These are phyloP conservation scores for Crocuta crocuta DNA, from an alignment of 2,113 vertebrate species.

Conservation along the genomic window DNA sequence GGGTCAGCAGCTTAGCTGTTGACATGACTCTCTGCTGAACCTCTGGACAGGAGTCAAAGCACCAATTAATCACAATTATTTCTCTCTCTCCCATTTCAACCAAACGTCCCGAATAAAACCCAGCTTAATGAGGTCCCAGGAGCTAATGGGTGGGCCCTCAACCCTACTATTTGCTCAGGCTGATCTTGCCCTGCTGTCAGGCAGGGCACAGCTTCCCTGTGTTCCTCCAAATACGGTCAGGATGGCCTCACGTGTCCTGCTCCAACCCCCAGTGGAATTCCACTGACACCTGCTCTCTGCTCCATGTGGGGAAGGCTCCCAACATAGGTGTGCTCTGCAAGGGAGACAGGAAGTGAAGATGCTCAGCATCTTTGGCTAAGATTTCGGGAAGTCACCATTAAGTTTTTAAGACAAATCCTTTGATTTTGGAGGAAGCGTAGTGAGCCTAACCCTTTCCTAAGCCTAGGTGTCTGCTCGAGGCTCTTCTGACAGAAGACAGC, in stretches of 20 bases:
- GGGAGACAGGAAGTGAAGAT: background rate
- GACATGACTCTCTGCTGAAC: background rate
- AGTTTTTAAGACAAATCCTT: slow-evolving; percentile 1
- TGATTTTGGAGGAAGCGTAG: background rate
- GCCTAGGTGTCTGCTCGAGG: background rate
- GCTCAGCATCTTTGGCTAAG: background rate
- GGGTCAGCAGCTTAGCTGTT: background rate
- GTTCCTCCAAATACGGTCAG: background rate
- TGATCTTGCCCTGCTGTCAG: background rate
- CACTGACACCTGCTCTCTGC: background rate
- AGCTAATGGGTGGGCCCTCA: background rate
- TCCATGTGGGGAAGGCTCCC: background rate
- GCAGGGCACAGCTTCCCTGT: background rate
- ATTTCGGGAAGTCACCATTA: slow-evolving; percentile 43
- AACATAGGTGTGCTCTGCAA: background rate
- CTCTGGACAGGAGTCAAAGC: background rate
- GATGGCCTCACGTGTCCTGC: background rate
- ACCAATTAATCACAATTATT: slow-evolving; percentile 60
- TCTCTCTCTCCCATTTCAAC: slow-evolving; percentile 35
- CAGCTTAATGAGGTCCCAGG: slow-evolving; percentile 32
- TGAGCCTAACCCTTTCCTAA: background rate
- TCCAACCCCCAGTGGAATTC: background rate
- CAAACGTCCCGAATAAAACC: background rate
- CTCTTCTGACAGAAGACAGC: background rate
- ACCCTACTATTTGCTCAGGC: background rate